Percentiles rank a stretch among this genome's conserved stretches.
Conservation (phyloP, 1,140 invertebrate genomes). For the Anoplophora glabripennis region DNA sequence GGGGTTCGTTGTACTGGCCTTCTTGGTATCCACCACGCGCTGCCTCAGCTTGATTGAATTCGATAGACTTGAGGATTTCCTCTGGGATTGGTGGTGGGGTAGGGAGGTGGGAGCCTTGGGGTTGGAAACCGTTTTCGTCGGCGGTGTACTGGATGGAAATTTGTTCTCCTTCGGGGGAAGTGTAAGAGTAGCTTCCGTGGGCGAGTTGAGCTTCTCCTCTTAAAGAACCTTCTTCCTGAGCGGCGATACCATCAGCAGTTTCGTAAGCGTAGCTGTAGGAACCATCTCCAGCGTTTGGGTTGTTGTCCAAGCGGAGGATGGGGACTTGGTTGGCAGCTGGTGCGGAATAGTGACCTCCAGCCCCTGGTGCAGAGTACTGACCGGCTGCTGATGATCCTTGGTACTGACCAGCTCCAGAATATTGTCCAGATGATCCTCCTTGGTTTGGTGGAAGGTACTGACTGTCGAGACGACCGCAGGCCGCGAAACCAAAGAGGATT, state of each 20-base stretch:
- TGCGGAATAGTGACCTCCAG: neutral
- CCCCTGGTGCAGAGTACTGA: neutral
- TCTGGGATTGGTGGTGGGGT: conserved; percentile 46
- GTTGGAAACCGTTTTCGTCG: conserved; percentile 57
- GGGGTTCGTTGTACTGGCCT: conserved; percentile 22
- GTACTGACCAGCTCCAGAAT: too few relatives aligned
- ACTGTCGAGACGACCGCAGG: too few relatives aligned
- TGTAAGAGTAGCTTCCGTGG: conserved; percentile 57
- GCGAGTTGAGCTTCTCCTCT: conserved; percentile 35
- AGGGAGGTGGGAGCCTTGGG: conserved; percentile 52
- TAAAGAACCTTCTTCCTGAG: conserved; percentile 52
- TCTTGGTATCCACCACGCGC: conserved; percentile 35
- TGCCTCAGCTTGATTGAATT: conserved; percentile 48
- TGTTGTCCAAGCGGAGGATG: conserved; percentile 40
- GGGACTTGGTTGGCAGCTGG: conserved; percentile 44
- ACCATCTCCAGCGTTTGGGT: conserved; percentile 21
- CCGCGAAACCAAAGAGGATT: too few relatives aligned
- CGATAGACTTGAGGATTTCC: conserved; percentile 51
- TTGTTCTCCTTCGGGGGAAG: conserved; percentile 55
- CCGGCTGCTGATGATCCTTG: conserved; percentile 3
- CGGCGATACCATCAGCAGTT: conserved; percentile 58
- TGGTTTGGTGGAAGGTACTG: too few relatives aligned
- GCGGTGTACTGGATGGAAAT: conserved; percentile 57
- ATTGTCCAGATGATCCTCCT: too few relatives aligned
- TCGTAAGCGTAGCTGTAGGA: conserved; percentile 58